Base-by-base conservation (phyloP, 1,140 invertebrate species). In the Macrotrachela quadricornifera region DNA sequence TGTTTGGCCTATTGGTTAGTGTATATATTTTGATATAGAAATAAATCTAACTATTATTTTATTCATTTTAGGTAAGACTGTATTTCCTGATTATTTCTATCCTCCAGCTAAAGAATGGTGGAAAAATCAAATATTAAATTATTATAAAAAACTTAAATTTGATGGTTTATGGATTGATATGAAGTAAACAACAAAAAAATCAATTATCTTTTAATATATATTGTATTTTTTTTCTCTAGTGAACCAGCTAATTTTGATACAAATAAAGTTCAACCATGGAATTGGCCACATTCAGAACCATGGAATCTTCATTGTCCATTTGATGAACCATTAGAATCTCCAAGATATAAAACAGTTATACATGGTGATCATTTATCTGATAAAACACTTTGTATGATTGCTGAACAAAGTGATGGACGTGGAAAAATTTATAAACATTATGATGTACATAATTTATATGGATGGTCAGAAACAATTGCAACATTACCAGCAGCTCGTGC, bases 41-140 rank as follows among this genome's bases (percentile, higher is more conserved):
- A 30, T 4, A 30, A 30, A 30, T 30, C 3, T 4, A 30, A 4
- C 21, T 4, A 4, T 30, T 30, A 4, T 30, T 8, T 4, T 30
- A 30, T 8, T 4, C 8, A 30, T 30, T 30, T 8, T 30, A 36
- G 73, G 74, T 0, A 48, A 49, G 83, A 81, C 1, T 78, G 80
- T 11, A 87, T 78, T 54, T 75, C 82, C 83, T 0, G 85, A 90
- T 69, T 87, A 87, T 63, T 83, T 80, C 4, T 74, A 85, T 69
- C 81, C 82, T 0, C 77, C 78, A 44, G 73, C 78, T 0, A 71
- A 74, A 1, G 63, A 75, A 4, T 90, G 85, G 64, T 88, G 83
- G 79, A 71, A 75, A 1, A 69, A 75, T 50, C 78, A 83, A 75
- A 70, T 85, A 60, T 66, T 70, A 16, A 60, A 70, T 10, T 78